Percentiles rank a stretch among this genome's conserved stretches.
phyloP scores from a whole-genome alignment of 2,797 vertebrate species.

The Pteropus rufus region DNA sequence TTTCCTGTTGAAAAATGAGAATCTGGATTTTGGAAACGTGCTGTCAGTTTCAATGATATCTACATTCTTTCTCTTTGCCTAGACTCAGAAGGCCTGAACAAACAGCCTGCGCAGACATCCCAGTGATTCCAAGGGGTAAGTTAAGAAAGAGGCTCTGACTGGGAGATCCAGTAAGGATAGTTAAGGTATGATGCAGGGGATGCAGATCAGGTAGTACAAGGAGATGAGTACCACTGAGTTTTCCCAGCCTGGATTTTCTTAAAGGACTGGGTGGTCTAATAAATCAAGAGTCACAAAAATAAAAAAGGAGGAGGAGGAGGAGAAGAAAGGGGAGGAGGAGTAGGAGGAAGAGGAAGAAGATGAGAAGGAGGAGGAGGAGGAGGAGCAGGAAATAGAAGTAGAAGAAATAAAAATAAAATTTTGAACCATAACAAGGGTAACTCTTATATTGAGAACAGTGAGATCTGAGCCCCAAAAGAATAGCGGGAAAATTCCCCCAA shows the following conservation, averaged over 20 bases:
- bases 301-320: neutral
- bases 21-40: neutral
- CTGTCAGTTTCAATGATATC: neutral
- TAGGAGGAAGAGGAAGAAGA: too few species aligned
- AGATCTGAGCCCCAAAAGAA: neutral
- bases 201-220: neutral
- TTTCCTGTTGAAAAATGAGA: neutral
- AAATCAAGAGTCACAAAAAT: neutral
- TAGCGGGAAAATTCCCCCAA: neutral
- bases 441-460: neutral
- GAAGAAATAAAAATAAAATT: neutral
- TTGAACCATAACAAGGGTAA: neutral
- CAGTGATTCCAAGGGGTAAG: neutral
- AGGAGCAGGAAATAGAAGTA: too few species aligned
- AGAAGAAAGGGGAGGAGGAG: too few species aligned
- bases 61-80: slow-evolving; percentile 2
- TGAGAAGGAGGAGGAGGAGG: too few species aligned
- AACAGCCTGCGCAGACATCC: neutral
- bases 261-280: neutral
- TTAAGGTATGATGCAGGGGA: neutral
- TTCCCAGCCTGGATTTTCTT: neutral
- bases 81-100: neutral
- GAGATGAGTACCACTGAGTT: neutral
- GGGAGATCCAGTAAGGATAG: neutral
- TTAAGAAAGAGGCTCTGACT: neutral